Conservation (phyloP, 2,888 invertebrate species). For the Pherbina coryleti region DNA sequence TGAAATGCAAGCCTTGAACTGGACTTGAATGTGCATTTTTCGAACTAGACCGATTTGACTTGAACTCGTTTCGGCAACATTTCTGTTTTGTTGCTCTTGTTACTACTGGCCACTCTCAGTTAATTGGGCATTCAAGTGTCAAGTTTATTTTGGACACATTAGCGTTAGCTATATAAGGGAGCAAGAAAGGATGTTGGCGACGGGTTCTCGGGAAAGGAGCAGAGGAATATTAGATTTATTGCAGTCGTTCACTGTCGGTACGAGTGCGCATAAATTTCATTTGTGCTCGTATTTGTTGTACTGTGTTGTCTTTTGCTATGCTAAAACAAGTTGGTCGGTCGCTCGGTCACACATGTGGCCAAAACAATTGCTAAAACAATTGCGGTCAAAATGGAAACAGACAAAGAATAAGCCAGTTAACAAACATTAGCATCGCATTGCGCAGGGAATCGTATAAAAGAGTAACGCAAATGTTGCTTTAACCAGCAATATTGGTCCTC, state of each 20-base stretch:
- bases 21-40: slow-evolving; percentile 33
- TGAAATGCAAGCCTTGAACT: background rate
- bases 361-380: slow-evolving; percentile 37
- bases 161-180: slow-evolving; percentile 69
- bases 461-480: background rate
- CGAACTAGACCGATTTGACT: background rate
- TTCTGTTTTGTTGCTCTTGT: slow-evolving; percentile 13
- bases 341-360: slow-evolving; percentile 37
- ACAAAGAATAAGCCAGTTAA: slow-evolving; percentile 44
- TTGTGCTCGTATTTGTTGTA: slow-evolving; percentile 45
- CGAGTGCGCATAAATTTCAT: slow-evolving; percentile 53
- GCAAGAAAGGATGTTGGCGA: slow-evolving; percentile 32
- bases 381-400: slow-evolving; percentile 40
- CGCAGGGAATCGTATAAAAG: background rate
- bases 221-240: slow-evolving; percentile 61
- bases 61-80: slow-evolving; percentile 21
- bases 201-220: slow-evolving; percentile 16
- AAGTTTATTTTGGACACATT: slow-evolving; percentile 69
- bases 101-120: slow-evolving; percentile 51
- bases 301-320: background rate
- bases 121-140: slow-evolving; percentile 70
- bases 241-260: slow-evolving; percentile 57
- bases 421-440: background rate
- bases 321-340: slow-evolving; percentile 39
- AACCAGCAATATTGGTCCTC: no score